phyloP scores from a whole-genome alignment of 2,888 invertebrate species.

The Stictocephala bisonia region DNA sequence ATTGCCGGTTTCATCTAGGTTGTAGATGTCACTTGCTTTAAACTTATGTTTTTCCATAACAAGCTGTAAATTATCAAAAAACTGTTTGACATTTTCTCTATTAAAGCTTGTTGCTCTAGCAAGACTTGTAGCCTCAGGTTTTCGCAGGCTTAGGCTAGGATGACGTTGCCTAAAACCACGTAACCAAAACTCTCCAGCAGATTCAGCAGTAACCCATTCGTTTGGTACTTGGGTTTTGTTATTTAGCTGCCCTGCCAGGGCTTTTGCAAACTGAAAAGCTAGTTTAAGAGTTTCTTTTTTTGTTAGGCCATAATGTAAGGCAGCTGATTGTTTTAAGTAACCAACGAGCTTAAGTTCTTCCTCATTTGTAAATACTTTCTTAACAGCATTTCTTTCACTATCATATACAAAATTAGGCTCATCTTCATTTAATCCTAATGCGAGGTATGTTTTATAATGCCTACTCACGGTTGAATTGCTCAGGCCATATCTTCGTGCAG shows the following conservation, averaged over 20 bases:
- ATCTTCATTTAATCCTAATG: not conserved
- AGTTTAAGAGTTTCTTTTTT: slow-evolving; percentile 25
- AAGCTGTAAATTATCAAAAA: slow-evolving; percentile 56
- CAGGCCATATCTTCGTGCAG: slow-evolving; percentile 2
- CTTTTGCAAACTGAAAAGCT: slow-evolving; percentile 50
- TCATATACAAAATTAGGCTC: slow-evolving; percentile 2
- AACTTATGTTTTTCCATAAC: slow-evolving; percentile 34
- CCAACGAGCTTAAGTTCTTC: slow-evolving; percentile 36
- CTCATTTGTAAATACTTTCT: slow-evolving; percentile 41
- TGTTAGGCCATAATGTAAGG: slow-evolving; percentile 41
- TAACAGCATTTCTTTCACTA: slow-evolving; percentile 10
- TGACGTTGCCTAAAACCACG: slow-evolving; percentile 48
- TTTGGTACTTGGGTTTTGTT: slow-evolving; percentile 35
- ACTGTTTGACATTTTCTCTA: slow-evolving; percentile 54
- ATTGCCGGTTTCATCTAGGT: slow-evolving; percentile 48
- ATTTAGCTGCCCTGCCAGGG: slow-evolving; percentile 15
- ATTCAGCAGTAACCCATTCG: slow-evolving; percentile 43
- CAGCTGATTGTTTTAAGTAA: slow-evolving; percentile 34
- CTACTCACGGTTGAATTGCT: slow-evolving; percentile 21
- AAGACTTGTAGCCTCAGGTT: slow-evolving; percentile 43
- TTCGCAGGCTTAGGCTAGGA: slow-evolving; percentile 37
- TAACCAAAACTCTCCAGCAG: slow-evolving; percentile 50
- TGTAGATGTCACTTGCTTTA: slow-evolving; percentile 41
- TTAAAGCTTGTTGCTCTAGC: slow-evolving; percentile 57
- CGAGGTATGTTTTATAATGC: slow-evolving; percentile 11